These are phyloP conservation scores for Aldabrachelys gigantea DNA, from an alignment of 2,113 vertebrate genomes.

Conservation along the genomic window DNA sequence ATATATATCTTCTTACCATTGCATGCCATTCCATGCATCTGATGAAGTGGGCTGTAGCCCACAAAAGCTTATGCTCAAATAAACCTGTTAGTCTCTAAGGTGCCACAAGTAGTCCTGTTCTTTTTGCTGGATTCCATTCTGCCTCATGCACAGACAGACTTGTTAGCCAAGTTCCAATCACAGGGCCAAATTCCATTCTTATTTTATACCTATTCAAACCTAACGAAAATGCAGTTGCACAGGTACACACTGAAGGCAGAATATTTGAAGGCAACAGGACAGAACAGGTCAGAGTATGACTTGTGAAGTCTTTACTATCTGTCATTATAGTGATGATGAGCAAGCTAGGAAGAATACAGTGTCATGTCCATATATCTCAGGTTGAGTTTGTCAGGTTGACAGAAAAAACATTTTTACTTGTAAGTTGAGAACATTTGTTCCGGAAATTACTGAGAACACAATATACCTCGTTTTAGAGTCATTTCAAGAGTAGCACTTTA, in stretches of 20 bases:
- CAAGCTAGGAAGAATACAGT: neutral
- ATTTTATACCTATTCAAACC: neutral
- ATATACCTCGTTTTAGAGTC: neutral
- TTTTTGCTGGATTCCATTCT: neutral
- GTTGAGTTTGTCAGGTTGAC: neutral
- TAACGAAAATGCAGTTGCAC: neutral
- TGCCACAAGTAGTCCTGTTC: no score
- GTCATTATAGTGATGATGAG: neutral
- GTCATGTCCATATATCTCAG: neutral
- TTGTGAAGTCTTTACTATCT: neutral
- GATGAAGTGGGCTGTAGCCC: no score
- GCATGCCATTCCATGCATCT: no score
- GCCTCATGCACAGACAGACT: neutral
- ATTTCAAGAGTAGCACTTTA: neutral
- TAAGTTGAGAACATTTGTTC: neutral
- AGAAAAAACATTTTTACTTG: neutral
- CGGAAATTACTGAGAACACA: neutral
- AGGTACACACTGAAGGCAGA: neutral
- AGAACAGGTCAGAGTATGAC: neutral
- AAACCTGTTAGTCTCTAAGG: no score
- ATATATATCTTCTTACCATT: no score
- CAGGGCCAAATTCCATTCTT: slow-evolving; percentile 17
- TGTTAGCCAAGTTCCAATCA: neutral
- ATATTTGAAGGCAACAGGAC: neutral
- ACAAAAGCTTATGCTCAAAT: no score